A percentile compares a stretch with the other conserved stretches of the same genome.
Evolutionary conservation across 1,140 invertebrate species (phyloP).

Genomic region (Calliphora vicina): DNA sequence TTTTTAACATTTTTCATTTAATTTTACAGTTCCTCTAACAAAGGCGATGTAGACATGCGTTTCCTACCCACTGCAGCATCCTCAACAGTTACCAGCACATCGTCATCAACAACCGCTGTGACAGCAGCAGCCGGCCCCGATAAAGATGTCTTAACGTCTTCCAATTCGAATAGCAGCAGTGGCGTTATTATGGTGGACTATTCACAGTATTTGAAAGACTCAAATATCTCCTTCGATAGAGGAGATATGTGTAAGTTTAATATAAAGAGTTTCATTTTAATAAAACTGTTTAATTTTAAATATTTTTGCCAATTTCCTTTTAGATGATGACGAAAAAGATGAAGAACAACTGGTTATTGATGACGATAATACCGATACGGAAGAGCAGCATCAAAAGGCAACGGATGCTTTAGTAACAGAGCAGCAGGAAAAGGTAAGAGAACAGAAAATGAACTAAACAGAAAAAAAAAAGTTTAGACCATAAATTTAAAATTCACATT

Average conservation of each 20-base stretch:
- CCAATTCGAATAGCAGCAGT: constrained; percentile 49
- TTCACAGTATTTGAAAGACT: constrained; percentile 62
- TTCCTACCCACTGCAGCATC: constrained; percentile 53
- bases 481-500: no score
- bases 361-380: constrained; percentile 44
- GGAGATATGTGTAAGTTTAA: constrained; percentile 54
- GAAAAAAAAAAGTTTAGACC: no score
- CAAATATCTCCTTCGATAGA: constrained; percentile 50
- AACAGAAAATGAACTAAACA: no score
- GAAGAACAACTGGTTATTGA: constrained; percentile 57
- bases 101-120: background rate
- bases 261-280: background rate
- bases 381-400: constrained; percentile 9
- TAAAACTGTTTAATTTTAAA: background rate
- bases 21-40: constrained; percentile 39
- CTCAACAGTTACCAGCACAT: background rate
- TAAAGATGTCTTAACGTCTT: constrained; percentile 25
- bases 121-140: background rate
- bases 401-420: background rate
- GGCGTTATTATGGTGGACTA: constrained; percentile 59
- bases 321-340: constrained; percentile 59
- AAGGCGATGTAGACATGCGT: constrained; percentile 67
- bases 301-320: constrained; percentile 35
- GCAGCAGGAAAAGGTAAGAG: background rate
- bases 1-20: constrained; percentile 30